Conservation (phyloP, 1,140 invertebrate genomes). For the Triops cancriformis region DNA sequence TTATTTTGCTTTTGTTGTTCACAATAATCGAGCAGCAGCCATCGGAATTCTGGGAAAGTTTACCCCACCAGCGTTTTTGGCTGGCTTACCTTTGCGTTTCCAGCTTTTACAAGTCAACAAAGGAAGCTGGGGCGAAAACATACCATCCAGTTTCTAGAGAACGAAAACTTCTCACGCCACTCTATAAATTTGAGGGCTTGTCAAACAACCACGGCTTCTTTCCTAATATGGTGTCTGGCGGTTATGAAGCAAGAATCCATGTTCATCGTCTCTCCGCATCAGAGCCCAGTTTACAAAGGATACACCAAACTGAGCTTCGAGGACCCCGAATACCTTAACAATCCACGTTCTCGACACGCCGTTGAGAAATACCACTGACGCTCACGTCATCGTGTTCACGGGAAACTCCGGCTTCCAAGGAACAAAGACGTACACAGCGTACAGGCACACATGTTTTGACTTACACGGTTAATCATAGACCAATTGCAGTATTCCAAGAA, state of each 20-base stretch:
- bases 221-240: slow-evolving; percentile 3
- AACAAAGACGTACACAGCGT: no score
- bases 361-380: background rate
- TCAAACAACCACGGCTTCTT: background rate
- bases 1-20: slow-evolving; percentile 16
- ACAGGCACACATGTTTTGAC: background rate
- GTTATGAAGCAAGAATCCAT: background rate
- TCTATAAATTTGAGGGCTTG: background rate
- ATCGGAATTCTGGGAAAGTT: background rate
- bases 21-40: background rate
- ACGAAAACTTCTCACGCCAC: background rate
- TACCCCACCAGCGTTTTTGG: background rate
- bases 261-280: background rate
- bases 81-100: background rate
- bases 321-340: background rate
- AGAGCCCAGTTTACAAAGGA: background rate
- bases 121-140: background rate
- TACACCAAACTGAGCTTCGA: background rate
- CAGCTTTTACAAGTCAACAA: background rate
- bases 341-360: background rate
- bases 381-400: no score
- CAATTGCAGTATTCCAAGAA: background rate
- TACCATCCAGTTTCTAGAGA: background rate
- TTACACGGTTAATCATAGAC: background rate
- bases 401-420: no score